A percentile compares a stretch with the other conserved stretches of the same genome.
These are phyloP conservation scores for Glaucopsyche alexis DNA, from an alignment of 2,888 invertebrate species.

Conservation along the genomic window DNA sequence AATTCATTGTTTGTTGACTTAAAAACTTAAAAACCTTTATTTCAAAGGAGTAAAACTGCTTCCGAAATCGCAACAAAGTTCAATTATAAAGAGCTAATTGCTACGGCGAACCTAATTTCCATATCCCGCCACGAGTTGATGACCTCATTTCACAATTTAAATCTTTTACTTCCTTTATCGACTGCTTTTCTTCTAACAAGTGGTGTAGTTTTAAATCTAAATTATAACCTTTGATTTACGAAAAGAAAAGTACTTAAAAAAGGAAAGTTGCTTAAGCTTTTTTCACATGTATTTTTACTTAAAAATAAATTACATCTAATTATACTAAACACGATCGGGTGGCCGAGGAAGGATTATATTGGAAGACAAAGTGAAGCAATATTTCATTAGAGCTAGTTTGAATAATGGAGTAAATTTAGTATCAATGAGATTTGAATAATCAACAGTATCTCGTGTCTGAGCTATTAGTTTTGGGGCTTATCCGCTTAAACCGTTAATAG, in stretches of 20 bases:
- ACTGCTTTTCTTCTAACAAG: background rate
- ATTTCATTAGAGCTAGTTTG: conserved; percentile 24
- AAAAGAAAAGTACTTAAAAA: no score
- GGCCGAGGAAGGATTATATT: background rate
- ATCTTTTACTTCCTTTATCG: conserved; percentile 6
- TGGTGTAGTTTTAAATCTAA: background rate
- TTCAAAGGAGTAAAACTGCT: background rate
- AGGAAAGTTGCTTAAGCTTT: no score
- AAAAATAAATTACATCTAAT: background rate
- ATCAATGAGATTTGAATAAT: conserved; percentile 41
- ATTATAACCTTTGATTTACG: no score
- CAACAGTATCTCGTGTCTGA: conserved; percentile 58
- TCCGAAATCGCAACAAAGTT: conserved; percentile 6
- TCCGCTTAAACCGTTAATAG: conserved; percentile 61
- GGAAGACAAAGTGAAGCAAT: conserved; percentile 5
- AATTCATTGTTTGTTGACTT: background rate
- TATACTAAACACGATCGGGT: background rate
- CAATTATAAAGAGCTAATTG: conserved; percentile 14
- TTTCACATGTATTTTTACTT: no score
- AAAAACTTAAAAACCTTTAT: background rate
- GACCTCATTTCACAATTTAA: conserved; percentile 8
- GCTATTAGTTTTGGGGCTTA: conserved; percentile 58
- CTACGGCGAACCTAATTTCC: background rate
- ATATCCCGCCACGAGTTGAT: background rate
- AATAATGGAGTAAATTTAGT: conserved; percentile 28